Base-by-base conservation (phyloP, 2,113 vertebrate species). In the Noturus placidus region DNA sequence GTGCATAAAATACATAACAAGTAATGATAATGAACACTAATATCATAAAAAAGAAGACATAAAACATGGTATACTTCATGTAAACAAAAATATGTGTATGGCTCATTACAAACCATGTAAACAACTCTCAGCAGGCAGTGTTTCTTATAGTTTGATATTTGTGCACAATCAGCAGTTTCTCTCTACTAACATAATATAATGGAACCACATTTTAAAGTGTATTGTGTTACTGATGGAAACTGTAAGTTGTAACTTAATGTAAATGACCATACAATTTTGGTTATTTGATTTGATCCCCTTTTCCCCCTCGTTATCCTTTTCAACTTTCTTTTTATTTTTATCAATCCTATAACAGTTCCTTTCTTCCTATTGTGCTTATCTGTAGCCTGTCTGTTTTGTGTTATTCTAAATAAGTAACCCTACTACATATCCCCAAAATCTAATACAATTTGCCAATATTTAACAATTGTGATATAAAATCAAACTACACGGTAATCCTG, bases 81-180 rank as follows among this genome's bases (percentile, higher is more conserved):
- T 65, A 87, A 89, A 89, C 82, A 82, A 20, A 38, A 22, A n/a
- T 30, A 38, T 42, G 86, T 82, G 56, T 52, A 57, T 74, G 67
- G 67, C 67, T 82, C 54, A 78, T 82, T 63, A 83, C 50, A 65
- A 38, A n/a, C 30, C 38, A 81, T 7, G 61, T 84, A 85, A 80
- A 87, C 27, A 76, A 84, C 56, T 42, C 83, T 19, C 76, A 89
- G 76, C 56, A 70, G 61, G 65, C 54, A 84, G 72, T 83, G 86
- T 84, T 88, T 80, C 35, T 74, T 25, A 87, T 46, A 82, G 67
- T 74, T 74, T 87, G 63, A 61, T 77, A 84, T 59, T 67, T 84
- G 83, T 61, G 63, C 46, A 84, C 76, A 54, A 87, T 57, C 65
- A 80, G 22, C 52, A 59, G 85, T 42, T 30, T 86, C 19, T 83